A percentile compares a stretch with the other conserved stretches of the same genome.
phyloP scores from a whole-genome alignment of 2,888 invertebrate genomes.

The Drosophila melanosoma region DNA sequence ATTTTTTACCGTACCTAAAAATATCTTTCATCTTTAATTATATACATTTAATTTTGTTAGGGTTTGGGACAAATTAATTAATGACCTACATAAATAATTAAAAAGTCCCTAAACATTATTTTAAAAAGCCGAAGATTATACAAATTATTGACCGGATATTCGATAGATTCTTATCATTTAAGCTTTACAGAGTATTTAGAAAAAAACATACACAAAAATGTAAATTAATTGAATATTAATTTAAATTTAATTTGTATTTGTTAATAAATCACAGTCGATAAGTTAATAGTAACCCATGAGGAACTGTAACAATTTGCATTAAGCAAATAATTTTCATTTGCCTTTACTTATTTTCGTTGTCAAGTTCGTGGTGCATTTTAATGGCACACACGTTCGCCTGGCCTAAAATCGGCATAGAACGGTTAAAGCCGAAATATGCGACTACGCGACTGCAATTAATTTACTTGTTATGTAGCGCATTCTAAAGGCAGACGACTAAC shows the following conservation, averaged over 20 bases:
- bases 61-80: too few relatives aligned
- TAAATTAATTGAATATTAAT: too few relatives aligned
- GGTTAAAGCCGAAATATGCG: constrained; percentile 60
- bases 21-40: too few relatives aligned
- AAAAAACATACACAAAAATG: too few relatives aligned
- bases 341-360: constrained; percentile 44
- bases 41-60: too few relatives aligned
- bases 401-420: constrained; percentile 61
- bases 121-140: too few relatives aligned
- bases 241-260: neutral
- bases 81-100: too few relatives aligned
- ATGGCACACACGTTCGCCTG: constrained; percentile 66
- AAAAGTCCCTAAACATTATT: too few relatives aligned
- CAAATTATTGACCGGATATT: too few relatives aligned
- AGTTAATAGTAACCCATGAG: neutral
- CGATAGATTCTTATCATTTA: too few relatives aligned
- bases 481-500: constrained; percentile 41
- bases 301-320: neutral
- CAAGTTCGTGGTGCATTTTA: constrained; percentile 74
- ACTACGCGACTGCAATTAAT: constrained; percentile 80
- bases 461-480: constrained; percentile 65
- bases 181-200: too few relatives aligned
- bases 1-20: neutral
- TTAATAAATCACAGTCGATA: neutral
- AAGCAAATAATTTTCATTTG: constrained; percentile 25